Base-by-base conservation (phyloP, 1,140 invertebrate genomes). In the Zaprionus ornatus region DNA sequence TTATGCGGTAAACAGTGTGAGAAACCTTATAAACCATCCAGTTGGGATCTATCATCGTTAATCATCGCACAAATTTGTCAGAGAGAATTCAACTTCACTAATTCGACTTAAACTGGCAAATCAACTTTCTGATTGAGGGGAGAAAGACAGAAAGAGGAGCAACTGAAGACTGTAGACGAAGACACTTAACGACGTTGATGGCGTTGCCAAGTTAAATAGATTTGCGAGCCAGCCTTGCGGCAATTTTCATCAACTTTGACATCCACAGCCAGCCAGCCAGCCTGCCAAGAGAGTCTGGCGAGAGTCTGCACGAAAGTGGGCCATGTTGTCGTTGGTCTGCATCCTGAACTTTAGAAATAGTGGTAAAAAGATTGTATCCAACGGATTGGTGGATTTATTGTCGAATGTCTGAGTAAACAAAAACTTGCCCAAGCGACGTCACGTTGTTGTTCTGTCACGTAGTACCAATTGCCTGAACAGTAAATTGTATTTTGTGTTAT, bases 241-340 rank as follows among this genome's bases (percentile, higher is more conserved):
- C 63, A 62, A 79, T 75, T 81, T 71, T 75, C 66, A 85, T 78
- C 68, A 80, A 79, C 82, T 84, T 84, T 84, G 82, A 84, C 81
- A 84, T 78, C 52, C 59, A 40, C 29, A 32, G 29, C 29, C 29
- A 32, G 29, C 7, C 29, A 32, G 29, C 29, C 2, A 29, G 9
- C 9, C 29, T 10, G 37, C 35, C 66, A 40, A 82, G 40, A 17
- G 40, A 45, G 61, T 74, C 61, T 76, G 63, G 50, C 17, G 27
- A 48, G 15, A 10, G 27, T 45, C 10, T 48, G 45, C 45, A 45
- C 35, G 40, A 50, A 62, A 62, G 62, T 37, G 17, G 27, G 61
- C 17, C 17, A 21, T 21, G 25, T 55, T 55, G 19, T 23, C 9
- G 10, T 60, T 77, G 59, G 74, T 77, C 77, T 82, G 67, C 74